A percentile compares a stretch with the other conserved stretches of the same genome.
phyloP scores from a whole-genome alignment of 1,140 invertebrate genomes.

The Apis mellifera region Amel_HAv3.1 CM009944.2:6953001-6953500 shows the following conservation, averaged over 20 bases:
- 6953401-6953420: neutral
- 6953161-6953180: neutral
- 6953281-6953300: neutral
- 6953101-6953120: slow-evolving; percentile 39
- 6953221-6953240: slow-evolving; percentile 63
- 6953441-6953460: neutral
- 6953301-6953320: neutral
- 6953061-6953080: slow-evolving; percentile 3
- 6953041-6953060: neutral
- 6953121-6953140: slow-evolving; percentile 47
- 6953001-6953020: neutral
- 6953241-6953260: slow-evolving; percentile 50
- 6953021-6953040: too few relatives aligned
- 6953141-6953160: slow-evolving; percentile 34
- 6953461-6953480: neutral
- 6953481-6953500: neutral
- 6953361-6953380: slow-evolving; percentile 30
- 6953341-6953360: slow-evolving; percentile 46
- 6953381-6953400: neutral
- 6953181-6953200: slow-evolving; percentile 34
- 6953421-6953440: neutral
- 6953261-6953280: slow-evolving; percentile 48
- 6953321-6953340: neutral
- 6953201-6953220: slow-evolving; percentile 36
- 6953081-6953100: neutral